phyloP scores from a whole-genome alignment of 2,797 vertebrate species.

The Meriones psammophilus region DNA sequence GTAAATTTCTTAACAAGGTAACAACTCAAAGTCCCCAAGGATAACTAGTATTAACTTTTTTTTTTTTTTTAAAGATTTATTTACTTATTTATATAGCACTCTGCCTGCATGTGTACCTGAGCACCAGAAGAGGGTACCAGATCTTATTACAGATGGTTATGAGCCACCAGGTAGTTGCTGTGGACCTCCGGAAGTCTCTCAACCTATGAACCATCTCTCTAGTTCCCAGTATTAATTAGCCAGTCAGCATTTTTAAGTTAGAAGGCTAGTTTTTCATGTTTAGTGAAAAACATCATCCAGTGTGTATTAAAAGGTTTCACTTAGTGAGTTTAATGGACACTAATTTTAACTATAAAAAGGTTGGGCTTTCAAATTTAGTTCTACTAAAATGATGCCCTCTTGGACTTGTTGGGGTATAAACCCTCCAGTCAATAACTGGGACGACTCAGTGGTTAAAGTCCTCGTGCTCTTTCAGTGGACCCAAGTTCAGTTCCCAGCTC shows the following conservation, averaged over 20 bases:
- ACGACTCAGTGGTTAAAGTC: not conserved
- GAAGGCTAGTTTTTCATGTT: not conserved
- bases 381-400: not conserved
- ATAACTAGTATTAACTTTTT: not conserved
- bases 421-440: not conserved
- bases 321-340: not conserved
- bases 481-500: not conserved
- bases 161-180: no score
- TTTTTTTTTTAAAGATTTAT: not conserved
- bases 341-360: not conserved
- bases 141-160: no score
- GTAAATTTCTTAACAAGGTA: not conserved
- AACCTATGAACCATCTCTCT: no score
- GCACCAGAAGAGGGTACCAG: no score
- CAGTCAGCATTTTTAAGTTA: not conserved
- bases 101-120: no score
- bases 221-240: no score
- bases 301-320: not conserved
- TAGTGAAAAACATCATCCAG: not conserved
- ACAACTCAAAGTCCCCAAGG: not conserved
- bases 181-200: no score
- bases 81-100: no score
- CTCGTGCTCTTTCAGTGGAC: not conserved
- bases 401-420: not conserved
- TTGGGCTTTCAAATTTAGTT: not conserved